A percentile compares a stretch with the other conserved stretches of the same genome.
These are phyloP conservation scores for Rhizomys pruinosus DNA, from an alignment of 2,113 vertebrate genomes.

Conservation along the genomic window DNA sequence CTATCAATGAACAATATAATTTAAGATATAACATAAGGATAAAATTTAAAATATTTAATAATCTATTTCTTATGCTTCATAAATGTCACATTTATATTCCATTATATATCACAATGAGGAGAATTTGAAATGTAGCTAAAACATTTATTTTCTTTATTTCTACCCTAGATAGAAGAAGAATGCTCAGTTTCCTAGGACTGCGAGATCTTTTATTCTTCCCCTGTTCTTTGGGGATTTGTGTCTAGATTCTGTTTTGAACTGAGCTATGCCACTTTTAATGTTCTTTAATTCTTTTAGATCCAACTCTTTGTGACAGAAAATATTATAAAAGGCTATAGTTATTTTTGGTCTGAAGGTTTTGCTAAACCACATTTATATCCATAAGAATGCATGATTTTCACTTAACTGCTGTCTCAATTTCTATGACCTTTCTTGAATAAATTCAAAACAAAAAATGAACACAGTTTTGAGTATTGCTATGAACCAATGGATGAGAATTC, in stretches of 20 bases:
- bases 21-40: background rate
- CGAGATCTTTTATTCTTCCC: background rate
- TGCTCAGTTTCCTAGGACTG: background rate
- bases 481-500: fast-evolving
- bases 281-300: slow-evolving; percentile 2
- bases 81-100: background rate
- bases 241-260: background rate
- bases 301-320: slow-evolving; percentile 25
- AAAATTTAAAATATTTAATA: background rate
- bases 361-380: background rate
- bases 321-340: background rate
- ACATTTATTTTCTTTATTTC: background rate
- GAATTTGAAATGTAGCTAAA: background rate
- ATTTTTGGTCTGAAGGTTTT: background rate
- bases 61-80: background rate
- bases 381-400: background rate
- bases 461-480: background rate
- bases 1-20: background rate
- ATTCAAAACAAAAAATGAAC: background rate
- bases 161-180: background rate
- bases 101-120: background rate
- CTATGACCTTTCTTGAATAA: background rate
- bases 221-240: background rate
- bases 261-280: background rate
- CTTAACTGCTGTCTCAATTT: background rate